Evolutionary conservation across 2,113 vertebrate genomes (phyloP), one percentile per base, ranked within the genome.

Genomic region (Ceyx melanurus): DNA sequence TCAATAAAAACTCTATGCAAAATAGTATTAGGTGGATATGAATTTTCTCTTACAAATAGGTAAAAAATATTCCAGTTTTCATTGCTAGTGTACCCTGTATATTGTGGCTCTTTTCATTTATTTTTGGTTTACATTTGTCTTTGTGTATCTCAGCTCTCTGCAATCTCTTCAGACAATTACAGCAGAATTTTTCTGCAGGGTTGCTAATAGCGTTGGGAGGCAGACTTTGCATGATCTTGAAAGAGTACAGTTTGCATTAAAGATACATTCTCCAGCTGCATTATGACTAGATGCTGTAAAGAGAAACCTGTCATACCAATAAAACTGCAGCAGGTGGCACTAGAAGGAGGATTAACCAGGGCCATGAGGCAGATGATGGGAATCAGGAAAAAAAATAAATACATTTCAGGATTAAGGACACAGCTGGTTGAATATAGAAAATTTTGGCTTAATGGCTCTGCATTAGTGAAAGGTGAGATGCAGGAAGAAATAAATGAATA

Each of bases 241-340:
- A 82, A 58, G 45, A 82, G 51, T 53, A 54, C 46, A 11, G 8
- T 89, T 83, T 65, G 51, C 57, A 45, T 64, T 75, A 72, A 73
- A 33, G 15, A 17, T 3, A 20, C n/a, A 28, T 86, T 65, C 60
- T 91, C 40, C 70, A 76, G 67, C 45, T 57, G 75, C 29, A 7
- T 35, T 48, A 28, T 1, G 16, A 74, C 23, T 16, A 5, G 13
- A 12, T 0, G 19, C 75, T 42, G 26, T 11, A 22, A 42, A 71
- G n/a, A 83, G 40, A 57, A 73, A 51, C 7, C 12, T 78, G 88
- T 85, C 90, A 92, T 85, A 48, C 57, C 81, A 79, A 57, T 0
- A 76, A 37, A 33, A 33, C 42, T 53, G 62, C 86, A 95, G 90
- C 75, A 95, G 94, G 77, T 96, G 91, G 88, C 86, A 74, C 53